Evolutionary conservation across 2,888 invertebrate species (phyloP), one percentile per base, ranked within the genome.

Genomic region (Chironomus tentans): DNA sequence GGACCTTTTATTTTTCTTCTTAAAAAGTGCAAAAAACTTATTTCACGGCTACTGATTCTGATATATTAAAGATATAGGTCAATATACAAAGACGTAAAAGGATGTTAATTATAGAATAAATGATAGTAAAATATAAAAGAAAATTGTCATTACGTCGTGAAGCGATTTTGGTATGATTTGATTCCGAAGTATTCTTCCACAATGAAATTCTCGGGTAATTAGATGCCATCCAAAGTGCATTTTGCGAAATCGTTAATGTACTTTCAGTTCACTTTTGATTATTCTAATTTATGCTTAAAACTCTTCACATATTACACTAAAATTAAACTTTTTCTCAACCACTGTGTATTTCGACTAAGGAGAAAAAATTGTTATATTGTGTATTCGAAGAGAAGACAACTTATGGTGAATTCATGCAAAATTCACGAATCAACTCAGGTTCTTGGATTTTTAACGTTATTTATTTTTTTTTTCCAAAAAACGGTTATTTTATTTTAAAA

Each of bases 121-220:
- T 18, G 18, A 65, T 21, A 13, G 7, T 6, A 65, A 21, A 7
- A 3, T 13, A 21, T 4, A 10, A 38, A 38, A 38, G 7, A 38
- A 38, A 38, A 38, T 7, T 7, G 38, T 10, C 38, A 10, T 38
- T 38, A 38, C 72, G 46, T 72, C 72, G 13, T 62, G 28, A 0
- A 72, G 18, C 1, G 72, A 72, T 62, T 72, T 72, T 46, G 72
- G 72, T 5, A 72, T 62, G 38, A 72, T 72, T 72, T 72, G 72
- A 72, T 72, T 72, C 62, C 72, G 5, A 6, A 72, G 15, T 5
- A 72, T 13, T 72, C 21, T 72, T 72, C 38, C 72, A 38, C 62
- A 72, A 62, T 72, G 72, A 72, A 72, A 72, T 72, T 72, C 72
- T 10, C 72, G 72, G 0, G 12, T 38, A 28, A 72, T 28, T 13